Conservation (phyloP, 2,797 vertebrate genomes). For the Kryptopterus vitreolus region DNA sequence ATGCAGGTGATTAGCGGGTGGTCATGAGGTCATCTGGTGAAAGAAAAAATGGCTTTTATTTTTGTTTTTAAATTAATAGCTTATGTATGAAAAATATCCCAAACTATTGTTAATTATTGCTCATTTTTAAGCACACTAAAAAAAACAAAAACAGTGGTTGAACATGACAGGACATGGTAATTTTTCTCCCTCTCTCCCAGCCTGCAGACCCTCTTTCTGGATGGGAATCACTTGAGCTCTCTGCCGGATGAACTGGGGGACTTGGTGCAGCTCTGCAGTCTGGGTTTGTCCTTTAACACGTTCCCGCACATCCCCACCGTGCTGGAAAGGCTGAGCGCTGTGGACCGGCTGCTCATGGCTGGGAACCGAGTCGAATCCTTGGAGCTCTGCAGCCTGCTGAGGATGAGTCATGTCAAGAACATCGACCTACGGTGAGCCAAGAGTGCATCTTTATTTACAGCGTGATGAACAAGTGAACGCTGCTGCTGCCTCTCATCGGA, state of each 20-base stretch:
- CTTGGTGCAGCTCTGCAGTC: constrained; percentile 83
- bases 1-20: constrained; percentile 21
- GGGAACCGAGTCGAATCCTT: constrained; percentile 84
- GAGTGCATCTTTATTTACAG: neutral
- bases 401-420: constrained; percentile 84
- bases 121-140: neutral
- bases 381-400: constrained; percentile 76
- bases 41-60: neutral
- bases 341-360: constrained; percentile 90
- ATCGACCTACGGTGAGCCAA: constrained; percentile 87
- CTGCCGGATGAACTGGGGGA: constrained; percentile 87
- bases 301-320: constrained; percentile 83
- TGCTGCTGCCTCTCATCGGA: neutral
- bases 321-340: constrained; percentile 78
- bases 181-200: constrained; percentile 64
- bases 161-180: no score
- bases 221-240: constrained; percentile 86
- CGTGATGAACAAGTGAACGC: neutral
- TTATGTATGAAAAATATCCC: no score
- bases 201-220: constrained; percentile 89
- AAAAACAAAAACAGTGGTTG: no score
- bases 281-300: constrained; percentile 93
- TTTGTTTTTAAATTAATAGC: neutral
- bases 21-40: neutral
- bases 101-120: no score